Evolutionary conservation across 1,140 invertebrate species (phyloP), one percentile per base, ranked within the genome.

Genomic region (Maconellicoccus hirsutus): DNA sequence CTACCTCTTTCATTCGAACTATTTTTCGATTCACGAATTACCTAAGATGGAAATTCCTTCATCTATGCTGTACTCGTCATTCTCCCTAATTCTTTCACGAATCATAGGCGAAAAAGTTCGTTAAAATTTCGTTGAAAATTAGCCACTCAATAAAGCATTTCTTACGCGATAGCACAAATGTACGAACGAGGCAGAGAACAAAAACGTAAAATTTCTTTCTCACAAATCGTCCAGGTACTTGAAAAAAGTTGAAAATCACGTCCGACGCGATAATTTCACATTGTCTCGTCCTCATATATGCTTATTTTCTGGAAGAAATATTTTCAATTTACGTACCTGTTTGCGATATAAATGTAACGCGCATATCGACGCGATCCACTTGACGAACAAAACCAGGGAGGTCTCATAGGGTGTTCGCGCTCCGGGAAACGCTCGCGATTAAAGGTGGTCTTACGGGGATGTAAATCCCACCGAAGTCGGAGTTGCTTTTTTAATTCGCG

Each of bases 271-370:
- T 52, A 33, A 33, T 6, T 33, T 33, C 29, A 3, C 29, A 33
- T 33, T 33, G 29, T 33, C 29, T 33, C 29, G 3, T 3, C 29
- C 4, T 33, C 3, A 6, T 33, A 33, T 16, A 52, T 52, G 42
- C 42, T 52, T 52, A 52, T 52, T 52, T 52, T 6, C 42, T 52
- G 42, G 42, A 52, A 52, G 42, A 52, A 52, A 52, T 52, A 52
- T 52, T 52, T 52, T 52, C 42, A 52, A 52, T 52, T 52, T 52
- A 52, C 42, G 6, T 52, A 16, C 16, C n/a, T 16, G n/a, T 19
- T 52, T 4, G n/a, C 12, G 12, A 33, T 33, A 33, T 33, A 33
- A 8, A 52, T 52, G 42, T 52, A 52, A n/a, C n/a, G n/a, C n/a
- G 42, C n/a, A 52, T 52, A 52, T 16, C 29, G 42, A 3, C 10